Conservation (phyloP, 1,140 invertebrate genomes). For the Anagrus nilaparvatae region DNA sequence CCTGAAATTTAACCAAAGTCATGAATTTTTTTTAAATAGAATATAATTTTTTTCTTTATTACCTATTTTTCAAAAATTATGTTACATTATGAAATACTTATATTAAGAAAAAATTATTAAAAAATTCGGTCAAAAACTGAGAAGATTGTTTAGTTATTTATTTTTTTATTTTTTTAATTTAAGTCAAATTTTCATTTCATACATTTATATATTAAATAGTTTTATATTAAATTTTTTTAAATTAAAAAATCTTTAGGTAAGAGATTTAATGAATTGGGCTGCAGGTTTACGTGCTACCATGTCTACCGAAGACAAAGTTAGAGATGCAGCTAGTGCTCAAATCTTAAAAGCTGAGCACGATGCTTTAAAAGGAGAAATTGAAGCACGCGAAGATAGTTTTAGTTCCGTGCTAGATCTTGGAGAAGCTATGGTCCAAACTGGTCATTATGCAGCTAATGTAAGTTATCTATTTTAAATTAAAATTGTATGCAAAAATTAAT, state of each 20-base stretch:
- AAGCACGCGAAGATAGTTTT: conserved; percentile 84
- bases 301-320: conserved; percentile 69
- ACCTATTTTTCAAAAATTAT: no score
- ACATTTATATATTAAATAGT: conserved; percentile 1
- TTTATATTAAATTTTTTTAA: conserved; percentile 5
- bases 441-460: conserved; percentile 68
- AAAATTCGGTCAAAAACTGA: no score
- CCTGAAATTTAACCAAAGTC: no score
- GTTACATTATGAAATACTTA: no score
- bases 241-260: conserved; percentile 50
- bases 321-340: conserved; percentile 80
- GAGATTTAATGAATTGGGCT: conserved; percentile 85
- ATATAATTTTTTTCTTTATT: background rate
- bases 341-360: conserved; percentile 82
- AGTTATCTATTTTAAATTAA: conserved; percentile 12
- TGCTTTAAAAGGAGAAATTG: conserved; percentile 86
- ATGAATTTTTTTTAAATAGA: background rate
- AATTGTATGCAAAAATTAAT: background rate
- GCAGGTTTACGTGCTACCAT: conserved; percentile 69
- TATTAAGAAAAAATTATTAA: no score
- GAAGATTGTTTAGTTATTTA: no score
- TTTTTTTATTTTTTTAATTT: no score
- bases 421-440: conserved; percentile 70
- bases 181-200: conserved; percentile 7
- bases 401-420: conserved; percentile 67